A percentile compares a stretch with the other conserved stretches of the same genome.
Evolutionary conservation across 2,888 invertebrate genomes (phyloP).

Genomic region (Theodoxus fluviatilis): DNA sequence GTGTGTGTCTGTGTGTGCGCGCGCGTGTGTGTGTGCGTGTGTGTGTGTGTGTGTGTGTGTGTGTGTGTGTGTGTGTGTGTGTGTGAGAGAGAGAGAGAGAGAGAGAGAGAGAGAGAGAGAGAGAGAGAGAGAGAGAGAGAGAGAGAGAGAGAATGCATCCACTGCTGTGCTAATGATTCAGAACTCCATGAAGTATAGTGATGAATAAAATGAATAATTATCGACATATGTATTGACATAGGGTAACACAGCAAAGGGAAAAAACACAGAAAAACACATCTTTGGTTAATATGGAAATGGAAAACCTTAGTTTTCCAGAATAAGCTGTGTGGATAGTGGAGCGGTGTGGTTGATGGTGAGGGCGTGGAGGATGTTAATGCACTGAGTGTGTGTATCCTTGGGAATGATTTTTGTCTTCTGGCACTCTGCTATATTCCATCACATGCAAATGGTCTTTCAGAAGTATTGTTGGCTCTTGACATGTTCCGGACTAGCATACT

Average conservation of each 20-base stretch:
- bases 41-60: slow-evolving; percentile 1
- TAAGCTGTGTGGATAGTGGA: too few species aligned
- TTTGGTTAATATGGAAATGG: too few species aligned
- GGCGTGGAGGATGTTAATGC: too few species aligned
- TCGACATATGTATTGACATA: not conserved
- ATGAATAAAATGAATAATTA: not conserved
- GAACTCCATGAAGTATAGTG: not conserved
- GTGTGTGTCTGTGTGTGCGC: slow-evolving; percentile 5
- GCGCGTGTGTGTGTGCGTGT: slow-evolving; percentile 15
- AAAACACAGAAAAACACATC: not conserved
- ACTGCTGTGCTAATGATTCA: not conserved
- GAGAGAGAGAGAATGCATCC: not conserved
- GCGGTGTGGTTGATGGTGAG: too few species aligned
- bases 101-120: not conserved
- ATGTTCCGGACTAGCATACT: too few species aligned
- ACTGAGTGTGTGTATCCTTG: too few species aligned
- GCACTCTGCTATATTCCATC: too few species aligned
- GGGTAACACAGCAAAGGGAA: not conserved
- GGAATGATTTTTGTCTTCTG: too few species aligned
- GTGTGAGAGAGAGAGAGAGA: not conserved
- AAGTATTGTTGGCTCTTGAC: too few species aligned
- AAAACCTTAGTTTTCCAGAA: too few species aligned
- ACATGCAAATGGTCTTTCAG: too few species aligned
- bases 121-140: not conserved
- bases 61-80: slow-evolving; percentile 3